Percentiles rank a stretch among this genome's conserved stretches.
phyloP scores from a whole-genome alignment of 1,140 invertebrate species.

The Brachystomella parvula region DNA sequence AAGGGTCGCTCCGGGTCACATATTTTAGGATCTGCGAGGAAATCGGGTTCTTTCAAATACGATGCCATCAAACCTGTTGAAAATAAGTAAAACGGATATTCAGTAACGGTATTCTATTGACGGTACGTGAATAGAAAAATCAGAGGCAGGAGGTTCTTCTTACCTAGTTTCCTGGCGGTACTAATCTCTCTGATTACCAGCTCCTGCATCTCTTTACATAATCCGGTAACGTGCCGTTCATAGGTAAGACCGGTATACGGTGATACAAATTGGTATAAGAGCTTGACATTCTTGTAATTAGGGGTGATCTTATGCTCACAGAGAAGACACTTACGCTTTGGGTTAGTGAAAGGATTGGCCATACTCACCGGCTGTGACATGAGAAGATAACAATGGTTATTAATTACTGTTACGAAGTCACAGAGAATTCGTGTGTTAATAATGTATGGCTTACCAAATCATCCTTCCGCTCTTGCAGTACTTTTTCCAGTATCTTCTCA shows the following conservation, averaged over 20 bases:
- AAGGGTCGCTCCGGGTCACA: constrained; percentile 76
- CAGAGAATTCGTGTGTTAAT: not conserved
- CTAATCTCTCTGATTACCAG: constrained; percentile 59
- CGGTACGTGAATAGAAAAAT: constrained; percentile 2
- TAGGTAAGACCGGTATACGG: constrained; percentile 85
- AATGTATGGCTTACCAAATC: constrained; percentile 27
- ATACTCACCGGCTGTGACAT: constrained; percentile 53
- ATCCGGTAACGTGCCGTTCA: constrained; percentile 79
- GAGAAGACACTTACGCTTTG: constrained; percentile 67
- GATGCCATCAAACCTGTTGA: constrained; percentile 60
- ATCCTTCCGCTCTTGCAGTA: constrained; percentile 25
- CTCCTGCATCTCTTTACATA: constrained; percentile 67
- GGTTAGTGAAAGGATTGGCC: constrained; percentile 73
- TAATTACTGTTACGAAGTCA: not conserved
- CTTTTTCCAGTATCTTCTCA: constrained; percentile 34
- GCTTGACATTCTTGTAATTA: constrained; percentile 83
- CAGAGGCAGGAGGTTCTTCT: constrained; percentile 25
- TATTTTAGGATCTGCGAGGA: constrained; percentile 71
- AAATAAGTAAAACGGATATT: constrained; percentile 9
- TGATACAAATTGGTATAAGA: constrained; percentile 92
- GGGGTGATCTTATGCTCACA: constrained; percentile 73
- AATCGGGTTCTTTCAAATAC: constrained; percentile 65
- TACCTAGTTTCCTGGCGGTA: constrained; percentile 61
- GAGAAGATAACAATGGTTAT: not conserved
- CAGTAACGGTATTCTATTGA: constrained; percentile 36